These are phyloP conservation scores for Agriopis leucophaearia DNA, from an alignment of 2,888 invertebrate genomes.

Conservation along the genomic window DNA sequence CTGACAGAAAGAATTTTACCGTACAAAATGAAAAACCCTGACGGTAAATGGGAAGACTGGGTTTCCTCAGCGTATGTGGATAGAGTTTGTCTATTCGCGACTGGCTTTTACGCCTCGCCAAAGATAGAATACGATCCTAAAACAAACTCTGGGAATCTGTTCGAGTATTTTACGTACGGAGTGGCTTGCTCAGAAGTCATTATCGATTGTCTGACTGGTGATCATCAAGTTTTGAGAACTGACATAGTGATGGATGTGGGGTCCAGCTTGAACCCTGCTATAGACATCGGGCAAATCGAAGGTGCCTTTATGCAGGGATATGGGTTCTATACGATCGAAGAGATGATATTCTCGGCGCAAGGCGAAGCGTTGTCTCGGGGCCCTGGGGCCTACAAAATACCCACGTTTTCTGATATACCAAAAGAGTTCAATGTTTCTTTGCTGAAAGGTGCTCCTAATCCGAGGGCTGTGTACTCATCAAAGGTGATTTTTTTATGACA, in stretches of 20 bases:
- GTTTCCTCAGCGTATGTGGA: constrained; percentile 89
- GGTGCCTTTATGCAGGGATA: constrained; percentile 96
- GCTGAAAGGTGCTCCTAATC: constrained; percentile 92
- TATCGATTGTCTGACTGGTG: constrained; percentile 94
- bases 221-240: constrained; percentile 92
- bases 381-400: constrained; percentile 95
- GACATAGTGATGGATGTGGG: constrained; percentile 97
- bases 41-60: constrained; percentile 93
- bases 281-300: constrained; percentile 96
- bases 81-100: constrained; percentile 90
- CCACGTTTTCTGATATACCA: constrained; percentile 94
- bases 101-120: constrained; percentile 91
- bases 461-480: constrained; percentile 94
- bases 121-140: constrained; percentile 88
- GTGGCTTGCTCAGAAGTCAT: constrained; percentile 94
- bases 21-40: constrained; percentile 88
- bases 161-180: constrained; percentile 93
- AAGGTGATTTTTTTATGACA: constrained; percentile 85
- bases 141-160: constrained; percentile 89
- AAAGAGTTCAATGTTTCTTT: constrained; percentile 93
- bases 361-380: constrained; percentile 91
- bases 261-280: constrained; percentile 95
- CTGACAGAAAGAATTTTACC: constrained; percentile 89
- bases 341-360: constrained; percentile 90
- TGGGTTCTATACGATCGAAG: constrained; percentile 93